These are phyloP conservation scores for Pangasius sanitwongsei DNA, from an alignment of 2,797 vertebrate genomes.

Conservation along the genomic window DNA sequence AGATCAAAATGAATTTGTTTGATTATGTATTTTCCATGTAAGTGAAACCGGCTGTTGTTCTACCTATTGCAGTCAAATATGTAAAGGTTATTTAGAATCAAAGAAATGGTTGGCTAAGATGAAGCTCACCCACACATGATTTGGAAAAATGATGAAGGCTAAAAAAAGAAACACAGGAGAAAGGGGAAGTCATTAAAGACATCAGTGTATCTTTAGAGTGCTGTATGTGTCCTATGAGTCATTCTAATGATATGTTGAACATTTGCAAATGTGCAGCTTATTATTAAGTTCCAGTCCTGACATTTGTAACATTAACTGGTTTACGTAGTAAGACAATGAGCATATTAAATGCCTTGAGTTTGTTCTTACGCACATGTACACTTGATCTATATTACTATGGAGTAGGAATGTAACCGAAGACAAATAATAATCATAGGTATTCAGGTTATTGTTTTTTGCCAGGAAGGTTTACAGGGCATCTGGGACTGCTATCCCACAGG, in stretches of 20 bases:
- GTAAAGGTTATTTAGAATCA: constrained; percentile 21
- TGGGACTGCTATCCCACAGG: background rate
- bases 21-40: background rate
- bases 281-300: background rate
- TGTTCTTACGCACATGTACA: background rate
- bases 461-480: background rate
- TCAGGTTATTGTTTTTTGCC: background rate
- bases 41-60: background rate
- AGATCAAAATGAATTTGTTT: background rate
- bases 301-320: constrained; percentile 35
- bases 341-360: background rate
- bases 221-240: constrained; percentile 2
- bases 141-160: constrained; percentile 44
- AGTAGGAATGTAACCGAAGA: background rate
- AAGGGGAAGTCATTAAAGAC: constrained; percentile 51
- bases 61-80: background rate
- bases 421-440: background rate
- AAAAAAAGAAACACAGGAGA: constrained; percentile 47
- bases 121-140: constrained; percentile 31
- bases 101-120: constrained; percentile 11
- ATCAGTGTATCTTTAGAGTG: constrained; percentile 25
- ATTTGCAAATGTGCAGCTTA: constrained; percentile 33
- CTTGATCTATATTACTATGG: background rate
- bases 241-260: constrained; percentile 32
- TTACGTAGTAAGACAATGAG: constrained; percentile 26